Percentiles rank a stretch among this genome's conserved stretches.
These are phyloP conservation scores for Nasonia vitripennis DNA, from an alignment of 1,140 invertebrate species.

Conservation along the genomic window DNA sequence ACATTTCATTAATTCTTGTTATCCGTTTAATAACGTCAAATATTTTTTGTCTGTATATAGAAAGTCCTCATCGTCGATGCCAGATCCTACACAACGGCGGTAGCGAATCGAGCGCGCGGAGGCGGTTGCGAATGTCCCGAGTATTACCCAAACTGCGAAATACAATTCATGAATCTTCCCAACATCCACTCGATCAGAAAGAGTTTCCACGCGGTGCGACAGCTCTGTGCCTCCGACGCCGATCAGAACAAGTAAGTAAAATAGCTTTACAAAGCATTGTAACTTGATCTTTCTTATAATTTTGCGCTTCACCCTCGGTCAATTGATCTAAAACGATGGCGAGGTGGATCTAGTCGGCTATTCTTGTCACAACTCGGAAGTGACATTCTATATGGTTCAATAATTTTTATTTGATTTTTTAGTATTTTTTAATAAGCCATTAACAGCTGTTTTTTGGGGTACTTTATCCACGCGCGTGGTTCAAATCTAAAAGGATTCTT, in stretches of 20 bases:
- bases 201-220: constrained; percentile 86
- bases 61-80: constrained; percentile 97
- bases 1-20: constrained; percentile 34
- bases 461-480: background rate
- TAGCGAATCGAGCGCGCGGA: constrained; percentile 95
- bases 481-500: background rate
- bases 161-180: constrained; percentile 97
- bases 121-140: constrained; percentile 97
- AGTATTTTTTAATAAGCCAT: background rate
- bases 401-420: background rate
- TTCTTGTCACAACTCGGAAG: too few species aligned
- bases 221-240: constrained; percentile 83
- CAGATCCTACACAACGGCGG: constrained; percentile 94
- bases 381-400: too few species aligned
- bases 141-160: constrained; percentile 95
- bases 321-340: constrained; percentile 4
- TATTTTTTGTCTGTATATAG: constrained; percentile 70
- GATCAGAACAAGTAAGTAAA: constrained; percentile 85
- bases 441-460: background rate
- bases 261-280: background rate
- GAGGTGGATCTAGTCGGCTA: background rate
- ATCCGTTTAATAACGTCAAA: background rate
- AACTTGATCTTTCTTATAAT: background rate
- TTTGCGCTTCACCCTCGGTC: background rate
- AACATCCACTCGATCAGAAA: constrained; percentile 97